Evolutionary conservation across 2,797 vertebrate genomes (phyloP), one percentile per base, ranked within the genome.

Genomic region (Sebastes matsubarae): DNA sequence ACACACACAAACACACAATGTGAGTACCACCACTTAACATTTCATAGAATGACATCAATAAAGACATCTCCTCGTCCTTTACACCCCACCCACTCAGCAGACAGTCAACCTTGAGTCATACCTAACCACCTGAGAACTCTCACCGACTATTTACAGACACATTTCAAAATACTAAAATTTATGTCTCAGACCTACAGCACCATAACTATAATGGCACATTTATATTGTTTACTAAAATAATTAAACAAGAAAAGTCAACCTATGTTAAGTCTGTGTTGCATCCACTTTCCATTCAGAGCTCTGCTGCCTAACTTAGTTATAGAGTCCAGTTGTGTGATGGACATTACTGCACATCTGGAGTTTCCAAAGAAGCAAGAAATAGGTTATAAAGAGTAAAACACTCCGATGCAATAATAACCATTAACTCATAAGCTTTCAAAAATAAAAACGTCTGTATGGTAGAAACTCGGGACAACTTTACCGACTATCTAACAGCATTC

Each of bases 31-130:
- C 27, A 55, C 14, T 59, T 29, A 65, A 36, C 68, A 70, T 34
- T 36, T 81, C 14, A 70, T 3, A 54, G 2, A 67, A 55, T 42
- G 16, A 36, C 24, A 60, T 32, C 29, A 12, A 18, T 10, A 8
- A 72, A 77, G 27, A 70, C 8, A 55, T 57, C 50, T 68, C 27
- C 13, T 75, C 50, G 2, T 55, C 50, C 57, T 58, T 5, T 34
- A 22, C 75, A 61, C 1, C 67, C 42, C 55, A 86, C 79, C 73
- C 64, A 81, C 80, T 65, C 71, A 55, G 68, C 60, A 79, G 34
- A 74, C 18, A 57, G 36, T 32, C 63, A 54, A 42, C 8, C 38
- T 58, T 80, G 60, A 88, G 22, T 83, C 85, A 90, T 67, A 71
- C 9, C 12, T 42, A 74, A 27, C 59, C 66, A 75, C 67, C 52